These are phyloP conservation scores for Murina feae DNA, from an alignment of 2,113 vertebrate genomes.

Conservation along the genomic window DNA sequence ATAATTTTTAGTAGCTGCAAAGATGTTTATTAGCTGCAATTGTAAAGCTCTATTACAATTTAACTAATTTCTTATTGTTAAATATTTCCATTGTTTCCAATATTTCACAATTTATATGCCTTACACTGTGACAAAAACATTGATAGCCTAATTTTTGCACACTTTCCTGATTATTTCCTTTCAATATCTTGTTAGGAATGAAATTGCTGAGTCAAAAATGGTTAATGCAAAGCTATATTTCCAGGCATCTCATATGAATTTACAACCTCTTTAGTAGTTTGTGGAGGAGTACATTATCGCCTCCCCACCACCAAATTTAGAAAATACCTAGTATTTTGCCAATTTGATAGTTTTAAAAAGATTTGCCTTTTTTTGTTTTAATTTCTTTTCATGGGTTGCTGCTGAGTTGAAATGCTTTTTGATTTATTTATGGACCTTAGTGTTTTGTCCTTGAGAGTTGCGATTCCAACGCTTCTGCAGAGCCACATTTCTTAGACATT, in stretches of 20 bases:
- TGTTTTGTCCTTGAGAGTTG: not conserved
- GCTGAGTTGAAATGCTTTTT: not conserved
- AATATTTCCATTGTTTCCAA: not conserved
- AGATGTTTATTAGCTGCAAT: not conserved
- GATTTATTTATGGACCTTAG: not conserved
- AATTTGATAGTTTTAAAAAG: not conserved
- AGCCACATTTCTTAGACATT: not conserved
- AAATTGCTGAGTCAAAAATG: constrained; percentile 4
- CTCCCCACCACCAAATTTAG: not conserved
- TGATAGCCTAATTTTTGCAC: not conserved
- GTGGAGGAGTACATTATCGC: not conserved
- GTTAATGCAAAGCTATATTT: not conserved
- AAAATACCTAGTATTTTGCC: not conserved
- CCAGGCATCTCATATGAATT: not conserved
- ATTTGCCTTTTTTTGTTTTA: constrained; percentile 1
- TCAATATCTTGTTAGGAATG: not conserved
- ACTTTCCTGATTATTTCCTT: not conserved
- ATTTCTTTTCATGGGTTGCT: not conserved
- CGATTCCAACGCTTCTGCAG: not conserved
- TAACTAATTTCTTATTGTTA: not conserved
- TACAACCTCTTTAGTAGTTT: not conserved
- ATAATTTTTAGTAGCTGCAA: not conserved
- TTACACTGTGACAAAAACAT: not conserved
- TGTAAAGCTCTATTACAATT: not conserved
- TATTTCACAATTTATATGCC: not conserved